Evolutionary conservation across 92 coral and sea anemone genomes (phyloP).

Genomic region (Micromussa lordhowensis): DNA sequence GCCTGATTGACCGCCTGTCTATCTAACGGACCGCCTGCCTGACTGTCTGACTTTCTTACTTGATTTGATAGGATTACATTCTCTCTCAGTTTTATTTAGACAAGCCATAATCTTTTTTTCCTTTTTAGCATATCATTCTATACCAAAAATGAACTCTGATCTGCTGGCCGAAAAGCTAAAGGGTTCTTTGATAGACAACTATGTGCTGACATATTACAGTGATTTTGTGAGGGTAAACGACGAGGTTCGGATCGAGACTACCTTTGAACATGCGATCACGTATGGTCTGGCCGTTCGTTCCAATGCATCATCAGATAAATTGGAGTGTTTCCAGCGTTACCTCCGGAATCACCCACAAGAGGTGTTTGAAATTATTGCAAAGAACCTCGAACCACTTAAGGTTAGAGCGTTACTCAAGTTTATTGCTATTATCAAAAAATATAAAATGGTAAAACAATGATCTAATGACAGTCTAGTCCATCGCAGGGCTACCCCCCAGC

Average conservation of each 20-base stretch:
- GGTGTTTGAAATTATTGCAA: conserved; percentile 88
- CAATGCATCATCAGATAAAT: conserved; percentile 67
- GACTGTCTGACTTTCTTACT: not conserved
- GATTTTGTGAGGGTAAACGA: conserved; percentile 73
- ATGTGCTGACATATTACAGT: conserved; percentile 87
- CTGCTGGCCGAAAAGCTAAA: conserved; percentile 67
- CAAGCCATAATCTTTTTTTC: not conserved
- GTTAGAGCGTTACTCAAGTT: conserved; percentile 16
- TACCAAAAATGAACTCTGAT: conserved; percentile 77
- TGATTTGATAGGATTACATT: no score
- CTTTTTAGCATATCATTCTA: conserved; percentile 71
- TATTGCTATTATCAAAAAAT: not conserved
- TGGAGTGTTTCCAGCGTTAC: conserved; percentile 83
- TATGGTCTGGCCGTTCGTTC: conserved; percentile 83
- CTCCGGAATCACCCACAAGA: conserved; percentile 95
- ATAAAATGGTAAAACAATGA: not conserved
- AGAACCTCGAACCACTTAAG: conserved; percentile 90
- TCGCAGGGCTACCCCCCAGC: no score
- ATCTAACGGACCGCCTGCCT: not conserved
- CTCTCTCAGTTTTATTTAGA: not conserved
- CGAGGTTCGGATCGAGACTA: conserved; percentile 82
- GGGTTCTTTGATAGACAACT: conserved; percentile 93
- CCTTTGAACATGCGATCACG: conserved; percentile 90
- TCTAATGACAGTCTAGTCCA: no score
- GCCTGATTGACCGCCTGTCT: not conserved